phyloP scores from a whole-genome alignment of 2,888 invertebrate species.

The Tipula helvola region DNA sequence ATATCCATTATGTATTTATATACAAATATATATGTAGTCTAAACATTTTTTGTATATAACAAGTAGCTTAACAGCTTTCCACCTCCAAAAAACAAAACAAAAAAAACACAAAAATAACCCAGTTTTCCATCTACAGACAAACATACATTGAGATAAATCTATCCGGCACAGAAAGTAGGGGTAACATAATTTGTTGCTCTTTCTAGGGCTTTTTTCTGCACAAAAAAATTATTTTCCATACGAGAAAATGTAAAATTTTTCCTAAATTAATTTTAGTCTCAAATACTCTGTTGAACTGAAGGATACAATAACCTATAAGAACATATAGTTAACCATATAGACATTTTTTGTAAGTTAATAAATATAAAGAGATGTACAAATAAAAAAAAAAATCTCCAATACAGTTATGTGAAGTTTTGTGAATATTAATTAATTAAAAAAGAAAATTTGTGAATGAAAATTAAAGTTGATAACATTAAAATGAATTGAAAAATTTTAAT shows the following conservation, averaged over 20 bases:
- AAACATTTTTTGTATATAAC: neutral
- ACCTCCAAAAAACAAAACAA: neutral
- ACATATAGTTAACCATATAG: neutral
- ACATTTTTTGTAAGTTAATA: neutral
- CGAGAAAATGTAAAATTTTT: neutral
- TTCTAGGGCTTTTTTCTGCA: neutral
- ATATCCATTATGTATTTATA: neutral
- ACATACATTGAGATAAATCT: neutral
- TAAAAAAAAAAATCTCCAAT: neutral
- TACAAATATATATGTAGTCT: neutral
- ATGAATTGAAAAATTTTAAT: neutral
- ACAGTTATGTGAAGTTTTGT: neutral
- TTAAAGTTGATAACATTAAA: neutral
- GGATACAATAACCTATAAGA: neutral
- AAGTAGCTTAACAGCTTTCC: neutral
- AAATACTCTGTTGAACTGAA: neutral
- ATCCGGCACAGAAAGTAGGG: neutral
- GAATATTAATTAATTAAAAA: neutral
- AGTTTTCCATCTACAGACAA: neutral
- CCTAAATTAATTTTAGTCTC: neutral
- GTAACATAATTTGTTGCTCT: neutral
- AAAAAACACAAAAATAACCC: neutral
- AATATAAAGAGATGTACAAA: neutral
- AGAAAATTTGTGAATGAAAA: neutral
- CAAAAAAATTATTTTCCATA: neutral